Evolutionary conservation across 1,140 invertebrate species (phyloP).

Genomic region (Solen grandis): DNA sequence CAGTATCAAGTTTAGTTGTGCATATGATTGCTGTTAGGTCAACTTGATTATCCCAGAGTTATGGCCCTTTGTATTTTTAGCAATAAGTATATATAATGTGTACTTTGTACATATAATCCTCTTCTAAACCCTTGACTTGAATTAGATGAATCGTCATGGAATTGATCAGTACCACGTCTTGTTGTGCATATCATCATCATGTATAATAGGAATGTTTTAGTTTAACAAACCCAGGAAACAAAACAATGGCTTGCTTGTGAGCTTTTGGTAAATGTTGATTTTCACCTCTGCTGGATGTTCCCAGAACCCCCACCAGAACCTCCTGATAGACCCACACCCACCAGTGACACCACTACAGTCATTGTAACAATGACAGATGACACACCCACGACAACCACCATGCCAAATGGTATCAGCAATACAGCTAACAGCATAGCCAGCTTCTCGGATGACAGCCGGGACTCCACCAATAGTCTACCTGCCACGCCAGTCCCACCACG

Average conservation of each 20-base stretch:
- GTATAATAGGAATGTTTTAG: not conserved
- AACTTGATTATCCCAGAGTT: no score
- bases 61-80: no score
- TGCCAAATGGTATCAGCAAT: slow-evolving; percentile 53
- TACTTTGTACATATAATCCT: no score
- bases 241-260: not conserved
- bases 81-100: no score
- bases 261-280: not conserved
- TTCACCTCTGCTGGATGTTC: not conserved
- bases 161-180: not conserved
- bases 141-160: no score
- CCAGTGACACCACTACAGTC: not conserved
- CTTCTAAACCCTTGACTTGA: no score
- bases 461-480: slow-evolving; percentile 64
- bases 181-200: not conserved
- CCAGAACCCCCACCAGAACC: slow-evolving; percentile 8
- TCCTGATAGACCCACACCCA: slow-evolving; percentile 40
- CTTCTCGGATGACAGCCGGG: slow-evolving; percentile 76
- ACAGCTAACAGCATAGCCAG: slow-evolving; percentile 64
- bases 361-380: slow-evolving; percentile 8
- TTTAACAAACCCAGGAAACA: not conserved
- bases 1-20: no score
- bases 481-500: slow-evolving; percentile 28
- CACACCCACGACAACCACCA: slow-evolving; percentile 16
- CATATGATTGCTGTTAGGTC: no score